Base-by-base conservation (phyloP, 37 sponge, comb jelly and placozoan genomes). In the Chondrosia reniformis region DNA sequence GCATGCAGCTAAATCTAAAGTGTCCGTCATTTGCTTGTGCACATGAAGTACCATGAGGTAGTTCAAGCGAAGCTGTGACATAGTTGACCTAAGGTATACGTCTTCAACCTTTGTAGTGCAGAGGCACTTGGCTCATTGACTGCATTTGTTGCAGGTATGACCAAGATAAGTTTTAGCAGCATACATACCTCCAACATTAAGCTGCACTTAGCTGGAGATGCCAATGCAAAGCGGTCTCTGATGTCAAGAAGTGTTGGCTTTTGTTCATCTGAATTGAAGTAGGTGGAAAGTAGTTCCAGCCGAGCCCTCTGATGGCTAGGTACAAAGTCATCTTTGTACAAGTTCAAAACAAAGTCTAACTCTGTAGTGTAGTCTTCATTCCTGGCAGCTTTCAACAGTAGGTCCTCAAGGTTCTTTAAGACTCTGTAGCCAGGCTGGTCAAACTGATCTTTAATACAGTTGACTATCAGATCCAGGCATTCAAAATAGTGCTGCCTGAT, bases 131-230 rank as follows among this genome's bases (percentile, higher is more conserved):
- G 40, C 52, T 85, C 86, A 28, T 36, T 44, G 19, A 74, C 64
- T 25, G 86, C 86, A 80, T 85, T 85, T 15, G 76, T 85, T 24
- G 86, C 80, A 32, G 86, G 86, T 77, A 85, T 85, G 28, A 85
- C 80, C 55, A 85, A 42, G 0, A 85, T 28, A 45, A 85, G 54
- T 45, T 67, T 84, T 21, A 84, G 43, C 38, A 78, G 46, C 21
- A 37, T 84, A 41, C 74, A 73, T 33, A 85, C 76, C 40, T 85
- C 65, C 74, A 81, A 85, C 63, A 85, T 76, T 46, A 37, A 32
- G 36, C 39, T 45, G 32, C 42, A 33, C 22, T 31, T 72, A 63
- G 43, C 77, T 52, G 83, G 76, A 45, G 83, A 82, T 49, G 54
- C 54, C 54, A 49, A 49, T 49, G 54, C 54, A 56, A 56, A 56